Conservation (phyloP, 2,888 invertebrate species). For the Heliconius sara region DNA sequence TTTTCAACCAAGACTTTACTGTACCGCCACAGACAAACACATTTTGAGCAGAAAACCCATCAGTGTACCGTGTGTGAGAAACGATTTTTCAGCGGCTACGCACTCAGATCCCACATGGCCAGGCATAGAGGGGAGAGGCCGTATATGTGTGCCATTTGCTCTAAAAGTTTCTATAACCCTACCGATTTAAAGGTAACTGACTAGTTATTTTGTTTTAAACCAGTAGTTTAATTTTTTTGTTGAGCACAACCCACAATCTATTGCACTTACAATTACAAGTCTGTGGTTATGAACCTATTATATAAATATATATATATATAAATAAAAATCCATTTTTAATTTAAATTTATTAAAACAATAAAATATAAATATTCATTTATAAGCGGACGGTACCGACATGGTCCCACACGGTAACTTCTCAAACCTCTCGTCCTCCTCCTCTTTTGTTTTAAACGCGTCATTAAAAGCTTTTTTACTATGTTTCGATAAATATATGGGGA, state of each 20-base stretch:
- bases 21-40: constrained; percentile 85
- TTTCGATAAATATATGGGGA: constrained; percentile 75
- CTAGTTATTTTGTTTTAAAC: not conserved
- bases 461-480: constrained; percentile 73
- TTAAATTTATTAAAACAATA: not conserved
- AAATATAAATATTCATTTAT: constrained; percentile 30
- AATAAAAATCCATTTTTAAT: not conserved
- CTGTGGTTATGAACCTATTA: no score
- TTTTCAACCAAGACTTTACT: constrained; percentile 85
- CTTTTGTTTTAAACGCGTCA: constrained; percentile 67
- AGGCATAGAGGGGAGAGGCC: constrained; percentile 81
- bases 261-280: no score
- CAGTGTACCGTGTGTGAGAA: constrained; percentile 80
- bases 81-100: constrained; percentile 79
- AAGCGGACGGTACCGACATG: constrained; percentile 58
- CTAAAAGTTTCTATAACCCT: constrained; percentile 83
- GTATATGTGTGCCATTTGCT: constrained; percentile 83
- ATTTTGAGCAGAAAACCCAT: constrained; percentile 83
- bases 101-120: constrained; percentile 79
- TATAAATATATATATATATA: no score
- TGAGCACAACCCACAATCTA: no score
- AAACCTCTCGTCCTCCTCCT: constrained; percentile 68
- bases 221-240: not conserved
- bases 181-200: constrained; percentile 82
- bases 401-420: constrained; percentile 69